A percentile compares a stretch with the other conserved stretches of the same genome.
Conservation (phyloP, 2,888 invertebrate genomes). For the Hydropsyche betteni region DNA sequence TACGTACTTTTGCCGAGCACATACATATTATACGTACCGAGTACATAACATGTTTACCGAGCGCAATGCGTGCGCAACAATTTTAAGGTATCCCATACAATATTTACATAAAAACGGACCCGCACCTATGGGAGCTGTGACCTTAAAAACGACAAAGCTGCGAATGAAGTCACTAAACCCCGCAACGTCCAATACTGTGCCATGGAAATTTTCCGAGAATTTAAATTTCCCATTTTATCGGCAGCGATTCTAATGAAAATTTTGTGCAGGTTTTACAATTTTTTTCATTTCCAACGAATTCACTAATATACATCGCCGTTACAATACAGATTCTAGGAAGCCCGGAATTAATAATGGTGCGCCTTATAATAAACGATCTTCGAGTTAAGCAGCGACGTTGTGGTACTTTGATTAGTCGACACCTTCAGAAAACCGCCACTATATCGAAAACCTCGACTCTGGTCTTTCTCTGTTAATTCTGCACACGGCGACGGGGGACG, state of each 20-base stretch:
- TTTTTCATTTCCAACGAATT: no score
- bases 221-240: no score
- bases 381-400: background rate
- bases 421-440: background rate
- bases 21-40: background rate
- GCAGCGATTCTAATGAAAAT: no score
- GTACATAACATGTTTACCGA: constrained; percentile 11
- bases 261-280: no score
- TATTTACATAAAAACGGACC: constrained; percentile 22
- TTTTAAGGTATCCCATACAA: constrained; percentile 21
- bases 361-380: no score
- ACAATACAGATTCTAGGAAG: no score
- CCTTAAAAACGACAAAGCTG: constrained; percentile 10
- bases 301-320: no score
- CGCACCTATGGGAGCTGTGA: background rate
- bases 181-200: no score
- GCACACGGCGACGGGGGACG: background rate
- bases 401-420: background rate
- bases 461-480: background rate
- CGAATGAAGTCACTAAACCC: constrained; percentile 23
- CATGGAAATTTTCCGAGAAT: no score
- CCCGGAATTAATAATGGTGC: no score
- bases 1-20: background rate
- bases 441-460: background rate
- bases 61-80: constrained; percentile 16